Evolutionary conservation across 2,797 vertebrate species (phyloP), one percentile per base, ranked within the genome.

Genomic region (Eupleurogrammus muticus): DNA sequence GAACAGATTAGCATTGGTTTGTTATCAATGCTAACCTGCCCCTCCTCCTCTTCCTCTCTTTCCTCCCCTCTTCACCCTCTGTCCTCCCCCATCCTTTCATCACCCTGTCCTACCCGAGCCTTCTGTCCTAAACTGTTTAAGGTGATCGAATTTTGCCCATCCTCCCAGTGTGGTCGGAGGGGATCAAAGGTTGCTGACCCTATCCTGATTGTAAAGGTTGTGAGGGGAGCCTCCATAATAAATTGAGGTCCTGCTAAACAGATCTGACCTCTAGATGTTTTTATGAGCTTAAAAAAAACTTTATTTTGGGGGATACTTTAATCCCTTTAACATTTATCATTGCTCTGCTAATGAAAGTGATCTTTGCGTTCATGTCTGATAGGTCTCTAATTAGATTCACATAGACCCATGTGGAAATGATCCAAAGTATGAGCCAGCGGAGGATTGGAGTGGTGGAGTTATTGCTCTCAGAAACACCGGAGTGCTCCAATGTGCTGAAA

Each of bases 91-190:
- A 62, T 83, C 71, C 79, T 88, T 88, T 81, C 78, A 81, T 81
- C 80, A 35, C 81, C 63, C 56, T 56, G 66, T 66, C 63, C 68
- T 90, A 81, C 80, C 73, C 59, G 35, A 80, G 70, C 82, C 84
- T 86, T 85, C 90, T 89, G 90, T 88, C 87, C 90, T 87, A 84
- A 89, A 93, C 90, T 93, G 91, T 92, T 94, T 93, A 93, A 92
- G 89, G 91, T 92, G 91, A 92, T 92, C 86, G 69, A 83, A 91
- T 90, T 85, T 34, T 81, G 78, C 88, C 92, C 90, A 82, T 92
- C 92, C 92, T 90, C 89, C 90, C 82, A 55, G 53, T 9, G 63
- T 91, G 92, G 92, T 91, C 87, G 53, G 83, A 81, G 85, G 82
- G 74, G 91, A 87, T 91, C 89, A 91, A 69, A 91, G 92, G 88